Evolutionary conservation across 2,797 vertebrate species (phyloP).

Genomic region (Catamblyrhynchus diadema): DNA sequence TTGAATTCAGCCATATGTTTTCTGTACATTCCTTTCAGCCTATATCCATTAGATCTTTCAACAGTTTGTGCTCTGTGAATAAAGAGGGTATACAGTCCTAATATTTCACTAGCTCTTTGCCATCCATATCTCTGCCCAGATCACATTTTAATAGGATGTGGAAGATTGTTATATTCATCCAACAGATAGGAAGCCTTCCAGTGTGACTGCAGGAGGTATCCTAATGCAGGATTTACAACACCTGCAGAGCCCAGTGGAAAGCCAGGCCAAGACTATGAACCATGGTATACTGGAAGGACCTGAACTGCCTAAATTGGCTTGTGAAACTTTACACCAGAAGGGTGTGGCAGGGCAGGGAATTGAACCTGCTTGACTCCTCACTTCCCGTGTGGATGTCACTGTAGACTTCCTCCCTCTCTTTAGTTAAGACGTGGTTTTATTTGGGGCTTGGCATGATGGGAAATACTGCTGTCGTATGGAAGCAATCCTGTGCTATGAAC

Average conservation of each 20-base stretch:
- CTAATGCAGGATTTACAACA: fast-evolving
- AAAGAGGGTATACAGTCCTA: neutral
- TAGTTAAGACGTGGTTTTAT: neutral
- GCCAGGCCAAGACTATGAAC: neutral
- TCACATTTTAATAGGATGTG: neutral
- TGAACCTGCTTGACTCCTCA: neutral
- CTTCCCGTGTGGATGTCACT: neutral
- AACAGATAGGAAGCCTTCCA: neutral
- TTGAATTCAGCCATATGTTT: slow-evolving; percentile 54
- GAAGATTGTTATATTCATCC: neutral
- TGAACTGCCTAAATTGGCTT: neutral
- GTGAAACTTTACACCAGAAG: neutral
- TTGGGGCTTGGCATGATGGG: neutral
- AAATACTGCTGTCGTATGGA: neutral
- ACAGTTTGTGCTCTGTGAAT: neutral
- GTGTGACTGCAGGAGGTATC: neutral
- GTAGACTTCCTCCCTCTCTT: neutral
- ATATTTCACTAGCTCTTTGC: neutral
- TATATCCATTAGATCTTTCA: neutral
- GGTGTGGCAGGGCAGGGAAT: neutral
- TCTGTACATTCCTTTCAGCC: slow-evolving; percentile 1
- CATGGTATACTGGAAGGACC: neutral
- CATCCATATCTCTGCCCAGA: neutral
- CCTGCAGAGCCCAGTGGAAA: neutral
- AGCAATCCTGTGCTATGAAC: neutral